A percentile compares a stretch with the other conserved stretches of the same genome.
Conservation (phyloP, 2,113 vertebrate genomes). For the Azemiops feae region DNA sequence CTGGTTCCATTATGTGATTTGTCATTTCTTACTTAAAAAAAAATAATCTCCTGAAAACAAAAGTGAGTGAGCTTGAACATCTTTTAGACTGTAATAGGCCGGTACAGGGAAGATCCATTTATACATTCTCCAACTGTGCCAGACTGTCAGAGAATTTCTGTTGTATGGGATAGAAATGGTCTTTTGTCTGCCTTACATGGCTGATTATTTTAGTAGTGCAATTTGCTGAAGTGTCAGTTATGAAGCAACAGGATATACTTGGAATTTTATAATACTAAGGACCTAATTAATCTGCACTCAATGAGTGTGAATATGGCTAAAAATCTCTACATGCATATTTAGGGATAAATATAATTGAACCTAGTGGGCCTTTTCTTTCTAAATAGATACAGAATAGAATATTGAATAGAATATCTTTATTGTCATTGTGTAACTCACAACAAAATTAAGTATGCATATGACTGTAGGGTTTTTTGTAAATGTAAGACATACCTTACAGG, state of each 20-base stretch:
- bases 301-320: background rate
- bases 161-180: background rate
- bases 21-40: background rate
- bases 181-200: background rate
- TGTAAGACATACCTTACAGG: background rate
- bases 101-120: background rate
- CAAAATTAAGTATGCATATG: background rate
- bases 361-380: background rate
- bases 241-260: background rate
- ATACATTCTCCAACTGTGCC: background rate
- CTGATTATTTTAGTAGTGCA: background rate
- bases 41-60: background rate
- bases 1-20: background rate
- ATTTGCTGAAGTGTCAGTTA: background rate
- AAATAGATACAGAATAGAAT: background rate
- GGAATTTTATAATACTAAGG: background rate
- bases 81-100: background rate
- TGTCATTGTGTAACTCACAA: no score
- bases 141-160: background rate
- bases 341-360: background rate
- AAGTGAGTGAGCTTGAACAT: background rate
- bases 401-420: no score
- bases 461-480: background rate
- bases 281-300: background rate
- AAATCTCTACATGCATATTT: background rate